Conservation (phyloP, 2,888 invertebrate species). For the Gari tellinella region DNA sequence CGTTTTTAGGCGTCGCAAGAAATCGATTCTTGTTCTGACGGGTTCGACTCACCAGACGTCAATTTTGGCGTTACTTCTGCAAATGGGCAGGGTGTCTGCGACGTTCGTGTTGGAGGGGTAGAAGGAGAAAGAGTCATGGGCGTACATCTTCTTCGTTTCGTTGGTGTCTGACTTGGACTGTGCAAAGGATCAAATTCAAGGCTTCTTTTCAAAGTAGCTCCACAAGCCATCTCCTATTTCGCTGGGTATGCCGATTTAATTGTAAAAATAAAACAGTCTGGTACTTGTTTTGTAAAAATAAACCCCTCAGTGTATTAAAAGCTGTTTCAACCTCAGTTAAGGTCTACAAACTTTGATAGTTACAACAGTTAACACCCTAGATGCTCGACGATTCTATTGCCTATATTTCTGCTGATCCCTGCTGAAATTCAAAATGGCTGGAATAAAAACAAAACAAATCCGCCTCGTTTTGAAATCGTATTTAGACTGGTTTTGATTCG, state of each 20-base stretch:
- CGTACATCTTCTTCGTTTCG: constrained; percentile 95
- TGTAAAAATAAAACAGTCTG: no score
- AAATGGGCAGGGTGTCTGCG: constrained; percentile 91
- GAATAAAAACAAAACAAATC: constrained; percentile 22
- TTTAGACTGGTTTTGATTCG: no score
- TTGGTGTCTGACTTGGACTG: constrained; percentile 89
- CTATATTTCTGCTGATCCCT: no score
- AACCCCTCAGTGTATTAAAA: no score
- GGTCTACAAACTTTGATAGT: no score
- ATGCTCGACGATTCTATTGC: no score
- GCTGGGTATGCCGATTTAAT: no score
- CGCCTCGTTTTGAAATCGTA: constrained; percentile 14
- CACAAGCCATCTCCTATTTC: constrained; percentile 92
- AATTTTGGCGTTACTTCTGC: constrained; percentile 93
- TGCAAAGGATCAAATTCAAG: constrained; percentile 97
- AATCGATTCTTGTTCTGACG: neutral
- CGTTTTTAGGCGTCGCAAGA: neutral
- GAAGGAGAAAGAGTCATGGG: constrained; percentile 91
- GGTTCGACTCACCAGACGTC: constrained; percentile 90
- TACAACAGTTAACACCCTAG: neutral
- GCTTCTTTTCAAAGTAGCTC: constrained; percentile 96
- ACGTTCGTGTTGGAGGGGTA: constrained; percentile 84
- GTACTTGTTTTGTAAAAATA: no score
- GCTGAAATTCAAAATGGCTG: constrained; percentile 40
- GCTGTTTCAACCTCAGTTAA: no score